phyloP scores from a whole-genome alignment of 2,113 vertebrate species.

The Pimephales promelas region DNA sequence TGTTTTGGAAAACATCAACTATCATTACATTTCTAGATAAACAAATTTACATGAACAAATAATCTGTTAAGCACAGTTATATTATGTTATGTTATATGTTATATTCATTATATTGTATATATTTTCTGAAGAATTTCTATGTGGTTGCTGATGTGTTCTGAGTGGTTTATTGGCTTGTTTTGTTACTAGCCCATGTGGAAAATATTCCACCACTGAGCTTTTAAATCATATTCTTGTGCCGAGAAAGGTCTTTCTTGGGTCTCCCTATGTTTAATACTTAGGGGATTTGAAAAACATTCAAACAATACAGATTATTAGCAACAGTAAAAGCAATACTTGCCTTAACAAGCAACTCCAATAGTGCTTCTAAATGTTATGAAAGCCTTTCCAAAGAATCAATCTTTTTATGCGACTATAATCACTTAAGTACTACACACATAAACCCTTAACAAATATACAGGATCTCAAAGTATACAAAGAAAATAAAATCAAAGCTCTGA shows the following conservation, averaged over 20 bases:
- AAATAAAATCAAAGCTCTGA: background rate
- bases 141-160: background rate
- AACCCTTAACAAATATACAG: background rate
- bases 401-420: background rate
- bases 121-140: background rate
- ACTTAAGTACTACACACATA: background rate
- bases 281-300: background rate
- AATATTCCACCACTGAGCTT: background rate
- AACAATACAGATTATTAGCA: background rate
- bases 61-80: background rate
- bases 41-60: background rate
- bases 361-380: background rate
- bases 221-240: background rate
- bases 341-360: background rate
- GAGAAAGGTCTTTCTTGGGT: background rate
- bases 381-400: background rate
- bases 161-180: background rate
- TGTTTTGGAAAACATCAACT: too few relatives aligned
- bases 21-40: background rate
- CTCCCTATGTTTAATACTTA: background rate
- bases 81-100: background rate
- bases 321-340: background rate
- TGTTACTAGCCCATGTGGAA: background rate
- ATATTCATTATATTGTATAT: background rate
- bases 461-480: conserved; percentile 16